Base-by-base conservation (phyloP, 2,888 invertebrate genomes). In the Sesia bembeciformis region DNA sequence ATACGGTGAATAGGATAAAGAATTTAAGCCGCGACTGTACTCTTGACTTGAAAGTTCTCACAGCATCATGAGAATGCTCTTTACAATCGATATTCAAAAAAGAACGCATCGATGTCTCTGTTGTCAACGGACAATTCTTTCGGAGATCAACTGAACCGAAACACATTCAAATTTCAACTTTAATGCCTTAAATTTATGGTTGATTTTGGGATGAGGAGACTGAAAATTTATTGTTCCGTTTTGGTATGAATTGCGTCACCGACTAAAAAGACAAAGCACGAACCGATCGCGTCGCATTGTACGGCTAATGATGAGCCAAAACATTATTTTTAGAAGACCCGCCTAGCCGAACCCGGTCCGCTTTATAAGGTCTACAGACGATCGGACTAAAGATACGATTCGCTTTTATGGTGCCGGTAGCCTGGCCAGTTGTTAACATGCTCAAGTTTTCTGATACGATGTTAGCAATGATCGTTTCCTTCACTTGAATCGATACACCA, bases 21-120 rank as follows among this genome's bases (percentile, higher is more conserved):
- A 83, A 83, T 83, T 78, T 76, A 76, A 78, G 81, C 73, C 68
- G 71, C 76, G 81, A 72, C 75, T 76, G 80, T 80, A 76, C 77
- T 42, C 23, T 42, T 42, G 42, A 50, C 50, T 50, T 50, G 50
- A 50, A 50, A 80, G 81, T 87, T 88, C 88, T 85, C 88, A 88
- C 86, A 81, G 78, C 78, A 60, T 70, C 82, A 86, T 85, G 86
- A 86, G 87, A 85, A 84, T 81, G 84, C 81, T 85, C 81, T 85
- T 86, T 84, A 87, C 83, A 86, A 85, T 86, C 88, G 86, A 89
- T 85, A 87, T 86, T 84, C 75, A 84, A 88, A 88, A 88, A 88
- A 84, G 81, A 82, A 84, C 80, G 76, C 79, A 76, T 78, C 84
- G 78, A 88, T 87, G 86, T 88, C 86, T 89, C 85, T 84, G 86